A percentile compares a stretch with the other conserved stretches of the same genome.
Evolutionary conservation across 2,888 invertebrate genomes (phyloP).

Genomic region (Taphrorychus bicolor): DNA sequence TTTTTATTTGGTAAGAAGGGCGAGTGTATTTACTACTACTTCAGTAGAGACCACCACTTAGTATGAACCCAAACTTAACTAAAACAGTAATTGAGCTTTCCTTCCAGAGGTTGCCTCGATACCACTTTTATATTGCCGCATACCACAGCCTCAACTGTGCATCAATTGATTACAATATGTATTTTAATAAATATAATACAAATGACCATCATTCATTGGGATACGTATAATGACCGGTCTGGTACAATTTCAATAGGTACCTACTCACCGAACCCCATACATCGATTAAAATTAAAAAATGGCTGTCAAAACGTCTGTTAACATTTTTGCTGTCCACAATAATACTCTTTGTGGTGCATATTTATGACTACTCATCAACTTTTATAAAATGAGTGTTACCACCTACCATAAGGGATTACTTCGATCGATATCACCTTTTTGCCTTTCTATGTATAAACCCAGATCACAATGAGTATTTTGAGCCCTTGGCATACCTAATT

Average conservation of each 20-base stretch:
- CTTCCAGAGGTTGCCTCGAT: too few relatives aligned
- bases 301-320: conserved; percentile 40
- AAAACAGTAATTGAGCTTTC: too few relatives aligned
- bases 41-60: too few relatives aligned
- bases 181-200: conserved; percentile 1
- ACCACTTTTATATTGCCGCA: too few relatives aligned
- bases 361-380: conserved; percentile 53
- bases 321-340: conserved; percentile 40
- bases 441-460: too few relatives aligned
- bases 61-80: too few relatives aligned
- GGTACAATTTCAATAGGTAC: conserved; percentile 36
- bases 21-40: too few relatives aligned
- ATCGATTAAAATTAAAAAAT: conserved; percentile 36
- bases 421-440: too few relatives aligned
- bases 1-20: too few relatives aligned
- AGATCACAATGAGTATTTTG: too few relatives aligned
- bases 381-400: conserved; percentile 9
- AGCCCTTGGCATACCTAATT: too few relatives aligned
- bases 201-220: not conserved
- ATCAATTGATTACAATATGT: not conserved
- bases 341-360: conserved; percentile 53
- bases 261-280: conserved; percentile 29
- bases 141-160: not conserved
- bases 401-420: conserved; percentile 1
- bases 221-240: conserved; percentile 23